These are phyloP conservation scores for Ladona fulva DNA, from an alignment of 1,140 invertebrate species.

Conservation along the genomic window DNA sequence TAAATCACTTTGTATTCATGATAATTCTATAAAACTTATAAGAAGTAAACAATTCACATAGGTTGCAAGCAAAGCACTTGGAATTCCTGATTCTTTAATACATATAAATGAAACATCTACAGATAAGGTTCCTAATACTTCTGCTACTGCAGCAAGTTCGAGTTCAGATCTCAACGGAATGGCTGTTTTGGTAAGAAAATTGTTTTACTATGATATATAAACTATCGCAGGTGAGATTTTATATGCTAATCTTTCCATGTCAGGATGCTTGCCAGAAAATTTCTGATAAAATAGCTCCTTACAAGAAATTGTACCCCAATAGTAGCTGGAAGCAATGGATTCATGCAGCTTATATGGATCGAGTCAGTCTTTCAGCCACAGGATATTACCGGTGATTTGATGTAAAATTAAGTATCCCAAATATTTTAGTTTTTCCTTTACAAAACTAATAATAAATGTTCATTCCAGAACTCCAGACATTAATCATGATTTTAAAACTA, in stretches of 20 bases:
- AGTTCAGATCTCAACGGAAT: constrained; percentile 60
- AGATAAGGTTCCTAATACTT: constrained; percentile 58
- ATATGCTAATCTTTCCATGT: background rate
- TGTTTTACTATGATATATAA: background rate
- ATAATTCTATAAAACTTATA: too few relatives aligned
- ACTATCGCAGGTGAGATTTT: background rate
- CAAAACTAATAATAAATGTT: background rate
- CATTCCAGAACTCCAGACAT: constrained; percentile 34
- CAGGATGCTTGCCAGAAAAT: constrained; percentile 50
- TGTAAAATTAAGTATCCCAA: background rate
- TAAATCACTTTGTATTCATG: too few relatives aligned
- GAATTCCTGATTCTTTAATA: constrained; percentile 46
- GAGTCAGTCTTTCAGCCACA: constrained; percentile 48
- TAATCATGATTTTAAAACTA: constrained; percentile 39
- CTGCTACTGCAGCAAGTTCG: constrained; percentile 54
- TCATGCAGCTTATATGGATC: constrained; percentile 45
- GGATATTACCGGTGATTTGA: constrained; percentile 44
- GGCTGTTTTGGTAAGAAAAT: constrained; percentile 45
- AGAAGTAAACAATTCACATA: too few relatives aligned
- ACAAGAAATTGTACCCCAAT: constrained; percentile 41
- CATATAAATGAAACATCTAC: constrained; percentile 55
- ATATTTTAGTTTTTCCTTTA: background rate
- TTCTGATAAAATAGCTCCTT: constrained; percentile 44
- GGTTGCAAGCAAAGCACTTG: constrained; percentile 42
- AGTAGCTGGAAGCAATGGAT: constrained; percentile 56